Evolutionary conservation across 2,113 vertebrate genomes (phyloP), one percentile per base, ranked within the genome.

Genomic region (Vanacampus margaritifer): DNA sequence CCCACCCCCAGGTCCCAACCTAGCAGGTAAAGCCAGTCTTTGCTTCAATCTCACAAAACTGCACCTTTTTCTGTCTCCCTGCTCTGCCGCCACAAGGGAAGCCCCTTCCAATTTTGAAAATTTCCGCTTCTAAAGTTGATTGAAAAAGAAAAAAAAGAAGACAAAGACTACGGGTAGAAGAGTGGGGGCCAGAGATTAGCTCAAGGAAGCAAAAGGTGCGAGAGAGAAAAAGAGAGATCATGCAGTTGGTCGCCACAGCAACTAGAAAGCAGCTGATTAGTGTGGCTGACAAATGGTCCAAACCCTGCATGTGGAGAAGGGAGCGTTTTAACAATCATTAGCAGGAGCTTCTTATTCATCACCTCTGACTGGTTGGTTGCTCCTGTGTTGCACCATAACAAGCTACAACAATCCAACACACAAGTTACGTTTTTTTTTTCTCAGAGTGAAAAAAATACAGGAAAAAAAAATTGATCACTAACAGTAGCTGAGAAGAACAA

Each of bases 301-400:
- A 6, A 59, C 66, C 13, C 79, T 62, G 39, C 78, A 67, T 68
- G 72, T 74, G 78, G 79, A 81, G 81, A 79, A 79, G 80, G 69
- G n/a, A 72, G 58, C 57, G 48, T 6, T 80, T 81, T 71, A 82
- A 78, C 60, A 45, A 85, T 87, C 80, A 84, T 86, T 86, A 85
- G 76, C 57, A 48, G 66, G 11, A 66, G 74, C 71, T 71, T 83
- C 74, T 65, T 68, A 87, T 89, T 79, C 74, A 81, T 89, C 85
- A 87, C 64, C 62, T 50, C 46, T 9, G 73, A 79, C 68, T 71
- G 45, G 70, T 62, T 46, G 56, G 85, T 89, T 89, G 82, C 87
- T 56, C 65, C 21, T 5, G 58, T 85, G 77, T 89, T 87, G 84
- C 85, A 80, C 71, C 85, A 89, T 76, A 79, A 84, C 74, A 80